Conservation (phyloP, 2,113 vertebrate genomes). For the Coryphaenoides rupestris region DNA sequence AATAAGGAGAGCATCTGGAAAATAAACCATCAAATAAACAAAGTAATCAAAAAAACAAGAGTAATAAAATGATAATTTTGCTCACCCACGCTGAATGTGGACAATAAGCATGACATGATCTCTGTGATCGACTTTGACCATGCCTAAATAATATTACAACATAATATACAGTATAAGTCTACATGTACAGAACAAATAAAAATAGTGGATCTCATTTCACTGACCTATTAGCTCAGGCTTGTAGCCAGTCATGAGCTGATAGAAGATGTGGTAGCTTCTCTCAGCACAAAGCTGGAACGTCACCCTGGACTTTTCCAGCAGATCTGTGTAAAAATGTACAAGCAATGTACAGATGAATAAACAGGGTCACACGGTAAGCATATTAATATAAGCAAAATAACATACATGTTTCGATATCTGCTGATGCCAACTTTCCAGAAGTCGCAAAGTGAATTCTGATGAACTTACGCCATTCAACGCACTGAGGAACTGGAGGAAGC, state of each 20-base stretch:
- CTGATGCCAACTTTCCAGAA: constrained; percentile 91
- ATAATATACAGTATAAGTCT: too few relatives aligned
- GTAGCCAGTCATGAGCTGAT: constrained; percentile 72
- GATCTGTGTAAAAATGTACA: constrained; percentile 62
- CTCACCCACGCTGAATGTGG: background rate
- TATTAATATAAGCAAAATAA: background rate
- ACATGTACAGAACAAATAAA: too few relatives aligned
- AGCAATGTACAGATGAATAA: background rate
- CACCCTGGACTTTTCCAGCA: constrained; percentile 59
- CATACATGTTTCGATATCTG: constrained; percentile 96
- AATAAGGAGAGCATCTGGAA: constrained; percentile 71
- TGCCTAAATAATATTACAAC: too few relatives aligned
- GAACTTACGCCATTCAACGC: constrained; percentile 82
- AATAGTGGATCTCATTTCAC: too few relatives aligned
- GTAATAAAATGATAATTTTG: background rate
- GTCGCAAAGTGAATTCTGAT: constrained; percentile 90
- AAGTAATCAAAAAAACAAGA: too few relatives aligned
- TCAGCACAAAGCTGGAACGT: constrained; percentile 71
- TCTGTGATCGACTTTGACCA: too few relatives aligned
- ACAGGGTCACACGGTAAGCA: background rate
- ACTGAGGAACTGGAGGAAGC: too few relatives aligned
- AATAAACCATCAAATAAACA: constrained; percentile 18
- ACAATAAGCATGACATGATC: background rate
- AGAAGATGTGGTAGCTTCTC: constrained; percentile 77
- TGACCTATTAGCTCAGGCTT: constrained; percentile 71